Evolutionary conservation across 2,888 invertebrate genomes (phyloP), one percentile per base, ranked within the genome.

Genomic region (Lasioglossum villosulum): DNA sequence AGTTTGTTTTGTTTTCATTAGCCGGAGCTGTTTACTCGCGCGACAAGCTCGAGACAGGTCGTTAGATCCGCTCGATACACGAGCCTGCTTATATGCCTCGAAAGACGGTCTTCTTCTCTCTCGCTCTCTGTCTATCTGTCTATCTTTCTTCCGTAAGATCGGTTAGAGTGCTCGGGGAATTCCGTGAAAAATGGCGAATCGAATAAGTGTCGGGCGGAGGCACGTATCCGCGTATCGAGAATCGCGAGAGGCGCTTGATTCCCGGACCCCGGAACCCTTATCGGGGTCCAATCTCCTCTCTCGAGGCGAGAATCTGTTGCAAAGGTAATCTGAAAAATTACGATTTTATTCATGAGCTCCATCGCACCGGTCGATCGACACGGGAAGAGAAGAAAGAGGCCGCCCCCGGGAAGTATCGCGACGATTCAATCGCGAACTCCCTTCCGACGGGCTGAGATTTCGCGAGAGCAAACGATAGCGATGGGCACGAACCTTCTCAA

Each of bases 261-360:
- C 23, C 68, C 37, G 37, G 52, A 23, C 23, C 23, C 37, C 37
- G 4, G 68, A 76, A 66, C 66, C 77, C 84, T 90, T 90, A 91
- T 92, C 92, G 30, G 84, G 34, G 52, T 10, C 78, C 86, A 86
- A 92, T 91, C 91, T 90, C 77, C 59, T 59, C 66, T 56, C 81
- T 83, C 83, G 27, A 30, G 75, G 68, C 73, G 77, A 83, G 87
- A 91, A 90, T 90, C 90, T 84, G 86, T 89, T 90, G 89, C 86
- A 89, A 90, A 90, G 86, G 91, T 90, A 92, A 92, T 92, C 91
- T 93, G 92, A 94, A 93, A 94, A 94, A 94, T 93, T 92, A 93
- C 92, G 91, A 91, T 94, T 94, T 94, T 94, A 94, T 94, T 94
- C 94, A 94, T 94, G 94, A 94, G 90, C 79, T 84, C 91, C 91